phyloP scores from a whole-genome alignment of 2,888 invertebrate species.

The Brachyptera putata region DNA sequence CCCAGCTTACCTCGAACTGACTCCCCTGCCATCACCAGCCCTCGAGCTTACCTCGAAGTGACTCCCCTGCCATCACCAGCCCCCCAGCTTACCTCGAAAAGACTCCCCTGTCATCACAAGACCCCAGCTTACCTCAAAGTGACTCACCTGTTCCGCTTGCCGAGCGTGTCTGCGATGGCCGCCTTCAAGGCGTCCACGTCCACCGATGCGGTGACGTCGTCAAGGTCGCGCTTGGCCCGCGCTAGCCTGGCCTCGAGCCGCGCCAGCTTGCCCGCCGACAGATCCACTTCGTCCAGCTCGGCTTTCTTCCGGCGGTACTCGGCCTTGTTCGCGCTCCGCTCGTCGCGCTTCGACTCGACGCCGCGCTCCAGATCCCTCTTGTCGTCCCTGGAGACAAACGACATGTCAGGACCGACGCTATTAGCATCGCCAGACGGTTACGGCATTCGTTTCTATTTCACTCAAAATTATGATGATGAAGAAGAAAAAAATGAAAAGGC shows the following conservation, averaged over 20 bases:
- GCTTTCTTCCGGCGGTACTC: not conserved
- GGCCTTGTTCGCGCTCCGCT: slow-evolving; percentile 50
- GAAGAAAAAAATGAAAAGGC: no score
- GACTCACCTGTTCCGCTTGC: slow-evolving; percentile 49
- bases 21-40: no score
- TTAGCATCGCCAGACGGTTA: no score
- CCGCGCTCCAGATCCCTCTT: slow-evolving; percentile 63
- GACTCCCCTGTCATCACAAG: no score
- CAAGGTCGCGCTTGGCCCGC: slow-evolving; percentile 49
- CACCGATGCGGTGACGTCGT: slow-evolving; percentile 43
- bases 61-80: no score
- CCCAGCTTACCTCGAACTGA: no score
- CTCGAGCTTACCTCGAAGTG: no score
- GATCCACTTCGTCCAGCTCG: slow-evolving; percentile 33
- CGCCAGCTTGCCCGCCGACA: slow-evolving; percentile 50
- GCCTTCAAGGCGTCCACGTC: slow-evolving; percentile 54
- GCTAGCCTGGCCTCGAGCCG: slow-evolving; percentile 50
- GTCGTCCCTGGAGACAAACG: slow-evolving; percentile 48
- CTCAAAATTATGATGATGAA: no score
- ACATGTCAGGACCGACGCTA: no score
- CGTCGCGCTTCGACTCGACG: slow-evolving; percentile 55
- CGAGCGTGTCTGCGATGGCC: slow-evolving; percentile 56
- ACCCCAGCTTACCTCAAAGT: no score
- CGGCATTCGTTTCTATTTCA: no score
- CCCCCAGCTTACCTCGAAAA: no score